Evolutionary conservation across 2,113 vertebrate genomes (phyloP), one percentile per base, ranked within the genome.

Genomic region (Cyanistes caeruleus): DNA sequence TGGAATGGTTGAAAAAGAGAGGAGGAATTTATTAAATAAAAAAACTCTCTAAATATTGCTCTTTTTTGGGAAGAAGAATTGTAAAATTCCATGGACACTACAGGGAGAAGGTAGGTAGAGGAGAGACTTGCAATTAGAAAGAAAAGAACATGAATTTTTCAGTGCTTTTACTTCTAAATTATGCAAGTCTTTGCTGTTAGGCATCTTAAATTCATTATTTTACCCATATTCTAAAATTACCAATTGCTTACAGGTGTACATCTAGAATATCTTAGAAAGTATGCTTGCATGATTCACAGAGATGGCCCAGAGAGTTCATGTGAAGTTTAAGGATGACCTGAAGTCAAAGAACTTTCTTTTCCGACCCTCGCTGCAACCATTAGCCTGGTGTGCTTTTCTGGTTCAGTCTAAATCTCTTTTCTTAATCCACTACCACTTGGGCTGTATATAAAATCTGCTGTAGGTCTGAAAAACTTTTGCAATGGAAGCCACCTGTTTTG

Each of bases 401-500:
- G 9, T 30, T 13, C 9, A 27, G 14, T 24, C 25, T 75, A 53
- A 80, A 53, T 4, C 5, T 56, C 41, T 4, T 7, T 23, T 37
- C 72, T 35, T 17, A 63, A 43, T 7, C 7, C 8, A 11, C 9
- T 87, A 62, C 31, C 23, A 70, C 7, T 10, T 7, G 3, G 9
- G 7, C 33, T 82, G 7, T 55, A 12, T 21, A 8, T 27, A 11
- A 55, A 70, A 59, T 37, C 17, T 28, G 10, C 6, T 60, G 16
- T 25, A 64, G 2, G 3, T 55, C 23, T 79, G 27, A 62, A 13
- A 62, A 84, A 49, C 1, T 1, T 62, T 81, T 60, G 15, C 13
- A 70, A 12, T 16, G 8, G 25, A 33, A 44, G 51, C 2, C 0
- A 7, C 12, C 13, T 24, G 7, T 3, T 85, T 83, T 6, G 3